Base-by-base conservation (phyloP, 2,797 vertebrate genomes). In the Periophthalmus magnuspinnatus region DNA sequence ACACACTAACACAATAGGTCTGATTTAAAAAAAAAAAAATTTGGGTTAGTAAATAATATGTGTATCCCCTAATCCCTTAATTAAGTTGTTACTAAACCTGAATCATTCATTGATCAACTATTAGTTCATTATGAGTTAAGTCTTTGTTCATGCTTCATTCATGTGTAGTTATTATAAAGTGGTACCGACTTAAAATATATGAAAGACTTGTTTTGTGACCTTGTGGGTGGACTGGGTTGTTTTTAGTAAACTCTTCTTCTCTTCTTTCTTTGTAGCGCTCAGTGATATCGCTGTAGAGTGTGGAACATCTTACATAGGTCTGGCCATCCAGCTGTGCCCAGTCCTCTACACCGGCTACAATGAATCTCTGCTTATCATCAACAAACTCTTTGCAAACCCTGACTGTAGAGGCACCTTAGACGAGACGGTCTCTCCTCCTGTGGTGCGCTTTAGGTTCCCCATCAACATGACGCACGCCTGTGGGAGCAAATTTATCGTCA, bases 261-360 rank as follows among this genome's bases (percentile, higher is more conserved):
- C 13, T 3, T 28, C 41, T 45, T 17, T 17, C n/a, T 38, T 41
- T 41, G 38, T 32, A 94, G 93, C 82, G 5, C 75, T 82, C 82
- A 86, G 68, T n/a, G 93, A 93, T 77, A 93, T 93, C 50, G 70
- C 74, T 3, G 92, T 93, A 58, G 66, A 82, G 5, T 94, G 92
- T 64, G 92, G 92, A 56, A 90, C 91, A 1, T 73, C 84, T 52
- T 65, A 80, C 2, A 90, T 94, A 9, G 32, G 38, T 8, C 75
- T 94, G 69, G 75, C 82, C 1, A 87, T 94, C 76, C 86, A 79
- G 36, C 56, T 89, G 61, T 94, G 93, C 63, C 93, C 93, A 21
- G 88, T 88, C 0, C 38, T 89, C 38, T 91, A 84, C 80, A 81
- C 85, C 0, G 92, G 92, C 75, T 93, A 92, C 87, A 93, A 93